These are phyloP conservation scores for Etheostoma spectabile DNA, from an alignment of 2,113 vertebrate species.

Conservation along the genomic window DNA sequence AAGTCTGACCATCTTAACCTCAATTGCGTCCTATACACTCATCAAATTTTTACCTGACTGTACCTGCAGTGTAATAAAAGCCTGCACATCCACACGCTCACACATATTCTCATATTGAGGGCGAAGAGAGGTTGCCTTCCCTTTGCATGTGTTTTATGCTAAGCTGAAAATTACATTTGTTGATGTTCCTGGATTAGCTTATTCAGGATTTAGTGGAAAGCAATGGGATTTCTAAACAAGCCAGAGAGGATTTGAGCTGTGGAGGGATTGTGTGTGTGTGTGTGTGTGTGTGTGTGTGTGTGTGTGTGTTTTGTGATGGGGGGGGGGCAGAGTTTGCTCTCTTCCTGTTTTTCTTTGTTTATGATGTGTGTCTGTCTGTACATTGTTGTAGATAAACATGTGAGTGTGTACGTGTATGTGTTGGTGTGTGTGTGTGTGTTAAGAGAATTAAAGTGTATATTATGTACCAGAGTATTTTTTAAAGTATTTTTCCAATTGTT, in stretches of 20 bases:
- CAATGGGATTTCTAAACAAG: slow-evolving; percentile 65
- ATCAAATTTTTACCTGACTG: not conserved
- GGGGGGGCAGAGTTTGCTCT: slow-evolving; percentile 36
- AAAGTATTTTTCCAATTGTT: slow-evolving; percentile 38
- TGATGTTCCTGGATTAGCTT: slow-evolving; percentile 74
- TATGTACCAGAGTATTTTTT: slow-evolving; percentile 17
- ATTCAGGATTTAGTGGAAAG: slow-evolving; percentile 75
- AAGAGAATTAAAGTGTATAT: slow-evolving; percentile 1
- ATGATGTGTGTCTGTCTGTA: not conserved
- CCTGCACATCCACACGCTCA: slow-evolving; percentile 24
- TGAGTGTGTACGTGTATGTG: not conserved
- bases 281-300: slow-evolving; percentile 28
- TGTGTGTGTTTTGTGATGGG: slow-evolving; percentile 21
- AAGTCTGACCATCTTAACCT: slow-evolving; percentile 2
- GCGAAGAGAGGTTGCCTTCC: slow-evolving; percentile 36
- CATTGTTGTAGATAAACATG: not conserved
- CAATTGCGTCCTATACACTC: not conserved
- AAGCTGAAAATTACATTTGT: slow-evolving; percentile 81
- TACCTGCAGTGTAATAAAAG: slow-evolving; percentile 16
- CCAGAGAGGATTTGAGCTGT: slow-evolving; percentile 66
- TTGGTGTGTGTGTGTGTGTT: slow-evolving; percentile 17
- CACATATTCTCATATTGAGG: slow-evolving; percentile 29
- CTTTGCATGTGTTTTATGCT: slow-evolving; percentile 71
- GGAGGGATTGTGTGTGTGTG: slow-evolving; percentile 33
- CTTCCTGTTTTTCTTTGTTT: slow-evolving; percentile 34